Base-by-base conservation (phyloP, 2,113 vertebrate genomes). In the Pan paniscus region DNA sequence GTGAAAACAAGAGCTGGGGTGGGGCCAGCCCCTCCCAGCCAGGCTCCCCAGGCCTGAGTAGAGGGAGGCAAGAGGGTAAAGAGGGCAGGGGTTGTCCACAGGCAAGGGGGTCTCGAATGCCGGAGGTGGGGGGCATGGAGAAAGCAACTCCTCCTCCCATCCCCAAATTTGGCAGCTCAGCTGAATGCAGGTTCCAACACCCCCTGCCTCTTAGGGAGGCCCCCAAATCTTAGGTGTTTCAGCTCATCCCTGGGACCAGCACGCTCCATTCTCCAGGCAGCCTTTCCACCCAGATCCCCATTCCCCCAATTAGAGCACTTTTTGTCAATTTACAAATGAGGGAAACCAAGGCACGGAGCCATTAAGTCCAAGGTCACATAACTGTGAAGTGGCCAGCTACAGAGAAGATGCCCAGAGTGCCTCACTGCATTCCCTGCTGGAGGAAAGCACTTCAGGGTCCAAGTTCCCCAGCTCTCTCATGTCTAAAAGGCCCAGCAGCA, bases 41-140 rank as follows among this genome's bases (percentile, higher is more conserved):
- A 14, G 73, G 18, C 48, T 59, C 68, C 35, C 46, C 40, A 16
- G 32, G 52, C 55, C 6, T 0, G 30, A 64, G 67, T 2, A 6
- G 17, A 0, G 17, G 17, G 32, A n/a, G 79, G 23, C 0, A 6
- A 35, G 14, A 32, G 40, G 13, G 13, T 14, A 57, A 6, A 35
- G 23, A 32, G 55, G 13, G 8, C 14, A 57, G 46, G 20, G 52
- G 7, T 9, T 22, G 25, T 59, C 10, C 35, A 35, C 10, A 59
- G 2, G 73, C 12, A n/a, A 48, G 30, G 30, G 27, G 13, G 35
- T 78, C 38, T 48, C 7, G 0, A n/a, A 40, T 3, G 11, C 9
- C 10, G 16, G 3, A 2, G 8, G n/a, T 6, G 1, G 38, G 2
- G 32, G 3, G 0, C 18, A 2, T 6, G 22, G 52, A 93, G 50